A percentile compares a stretch with the other conserved stretches of the same genome.
phyloP scores from a whole-genome alignment of 2,113 vertebrate species.

The Sceloporus undulatus region DNA sequence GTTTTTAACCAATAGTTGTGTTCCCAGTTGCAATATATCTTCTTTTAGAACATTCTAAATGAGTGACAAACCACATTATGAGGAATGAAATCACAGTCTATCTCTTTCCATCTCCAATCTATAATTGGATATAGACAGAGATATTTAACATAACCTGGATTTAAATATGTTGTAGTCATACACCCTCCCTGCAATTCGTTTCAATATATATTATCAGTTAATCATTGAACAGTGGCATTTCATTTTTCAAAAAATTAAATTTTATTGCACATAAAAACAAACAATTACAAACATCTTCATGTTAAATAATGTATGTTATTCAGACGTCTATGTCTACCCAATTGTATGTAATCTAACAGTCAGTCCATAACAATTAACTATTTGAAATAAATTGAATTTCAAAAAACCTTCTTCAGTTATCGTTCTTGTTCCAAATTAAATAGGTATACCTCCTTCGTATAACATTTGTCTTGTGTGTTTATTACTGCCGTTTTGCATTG shows the following conservation, averaged over 20 bases:
- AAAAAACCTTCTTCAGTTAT: no score
- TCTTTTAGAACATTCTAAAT: conserved; percentile 69
- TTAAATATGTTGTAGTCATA: background rate
- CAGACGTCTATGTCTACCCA: no score
- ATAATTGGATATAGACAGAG: background rate
- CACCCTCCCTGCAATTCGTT: conserved; percentile 7
- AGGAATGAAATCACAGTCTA: conserved; percentile 59
- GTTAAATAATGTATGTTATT: no score
- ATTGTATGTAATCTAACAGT: no score
- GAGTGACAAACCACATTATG: conserved; percentile 59
- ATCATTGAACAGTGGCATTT: background rate
- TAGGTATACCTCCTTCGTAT: no score
- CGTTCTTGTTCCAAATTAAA: no score
- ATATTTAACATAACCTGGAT: background rate
- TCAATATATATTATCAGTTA: conserved; percentile 6
- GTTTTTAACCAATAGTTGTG: conserved; percentile 70
- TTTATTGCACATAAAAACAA: no score
- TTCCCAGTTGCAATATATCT: conserved; percentile 60
- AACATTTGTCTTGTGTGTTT: no score
- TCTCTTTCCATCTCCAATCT: background rate
- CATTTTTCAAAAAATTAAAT: background rate
- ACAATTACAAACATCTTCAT: no score
- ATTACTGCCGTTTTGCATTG: no score
- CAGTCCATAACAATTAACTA: no score
- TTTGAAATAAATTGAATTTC: no score